A percentile compares a stretch with the other conserved stretches of the same genome.
Conservation (phyloP, 2,113 vertebrate species). For the Chroicocephalus ridibundus region DNA sequence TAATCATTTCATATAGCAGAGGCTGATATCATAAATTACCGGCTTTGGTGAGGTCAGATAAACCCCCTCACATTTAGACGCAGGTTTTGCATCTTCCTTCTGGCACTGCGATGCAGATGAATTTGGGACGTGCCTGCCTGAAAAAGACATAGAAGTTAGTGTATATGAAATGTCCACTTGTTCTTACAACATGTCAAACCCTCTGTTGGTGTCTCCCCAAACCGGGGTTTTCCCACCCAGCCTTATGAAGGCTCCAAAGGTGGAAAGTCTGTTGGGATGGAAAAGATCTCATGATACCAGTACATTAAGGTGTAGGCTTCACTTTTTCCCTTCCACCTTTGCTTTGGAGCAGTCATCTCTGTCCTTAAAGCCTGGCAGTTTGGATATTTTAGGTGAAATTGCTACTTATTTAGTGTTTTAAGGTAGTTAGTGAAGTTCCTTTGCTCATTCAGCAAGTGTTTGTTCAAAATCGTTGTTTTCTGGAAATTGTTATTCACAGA, state of each 20-base stretch:
- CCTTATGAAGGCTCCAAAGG: not conserved
- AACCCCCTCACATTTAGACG: not conserved
- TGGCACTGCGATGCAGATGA: not conserved
- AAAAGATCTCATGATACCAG: not conserved
- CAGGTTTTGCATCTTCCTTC: not conserved
- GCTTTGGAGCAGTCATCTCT: not conserved
- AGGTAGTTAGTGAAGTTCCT: not conserved
- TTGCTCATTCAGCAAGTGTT: not conserved
- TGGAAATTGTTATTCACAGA: not conserved
- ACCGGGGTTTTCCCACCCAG: rapidly evolving
- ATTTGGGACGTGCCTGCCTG: not conserved
- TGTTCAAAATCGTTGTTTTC: not conserved
- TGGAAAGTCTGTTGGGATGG: not conserved
- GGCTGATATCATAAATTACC: not conserved
- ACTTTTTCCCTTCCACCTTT: not conserved
- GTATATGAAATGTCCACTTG: not conserved
- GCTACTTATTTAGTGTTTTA: not conserved
- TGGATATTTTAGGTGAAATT: not conserved
- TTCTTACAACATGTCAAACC: not conserved
- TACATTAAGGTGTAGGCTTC: not conserved
- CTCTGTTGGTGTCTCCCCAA: not conserved
- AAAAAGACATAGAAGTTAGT: not conserved
- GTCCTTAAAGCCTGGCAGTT: not conserved
- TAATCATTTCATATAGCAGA: not conserved
- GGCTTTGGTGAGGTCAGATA: not conserved